Percentiles rank a stretch among this genome's conserved stretches.
These are phyloP conservation scores for Chiloscyllium plagiosum DNA, from an alignment of 2,113 vertebrate genomes.

Conservation along the genomic window DNA sequence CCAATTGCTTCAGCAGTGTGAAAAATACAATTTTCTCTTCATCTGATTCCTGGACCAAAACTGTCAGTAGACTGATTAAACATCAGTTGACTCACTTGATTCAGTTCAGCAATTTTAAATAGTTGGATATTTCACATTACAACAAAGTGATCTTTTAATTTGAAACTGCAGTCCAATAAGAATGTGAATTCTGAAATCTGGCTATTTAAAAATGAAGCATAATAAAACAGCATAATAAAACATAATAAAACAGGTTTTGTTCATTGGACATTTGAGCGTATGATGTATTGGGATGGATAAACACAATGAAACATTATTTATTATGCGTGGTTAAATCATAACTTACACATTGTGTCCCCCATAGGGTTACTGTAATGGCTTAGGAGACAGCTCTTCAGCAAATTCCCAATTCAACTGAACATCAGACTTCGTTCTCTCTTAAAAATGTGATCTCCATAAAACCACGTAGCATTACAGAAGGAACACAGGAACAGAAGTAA, in stretches of 20 bases:
- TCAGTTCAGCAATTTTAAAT: not conserved
- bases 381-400: not conserved
- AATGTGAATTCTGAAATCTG: not conserved
- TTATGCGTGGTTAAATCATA: not conserved
- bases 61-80: not conserved
- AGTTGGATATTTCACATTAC: not conserved
- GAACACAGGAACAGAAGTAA: too few relatives aligned
- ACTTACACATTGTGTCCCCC: not conserved
- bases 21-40: not conserved
- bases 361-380: not conserved
- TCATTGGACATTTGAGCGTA: not conserved
- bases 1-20: not conserved
- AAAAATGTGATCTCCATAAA: not conserved
- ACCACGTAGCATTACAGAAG: too few relatives aligned
- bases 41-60: not conserved
- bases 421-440: not conserved
- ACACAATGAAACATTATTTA: not conserved
- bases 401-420: not conserved
- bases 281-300: not conserved
- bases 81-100: not conserved
- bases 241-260: too few relatives aligned
- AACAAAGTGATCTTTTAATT: not conserved
- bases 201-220: not conserved
- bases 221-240: too few relatives aligned
- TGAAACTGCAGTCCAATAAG: not conserved